Evolutionary conservation across 2,888 invertebrate species (phyloP).

Genomic region (Stegophylla sp.): DNA sequence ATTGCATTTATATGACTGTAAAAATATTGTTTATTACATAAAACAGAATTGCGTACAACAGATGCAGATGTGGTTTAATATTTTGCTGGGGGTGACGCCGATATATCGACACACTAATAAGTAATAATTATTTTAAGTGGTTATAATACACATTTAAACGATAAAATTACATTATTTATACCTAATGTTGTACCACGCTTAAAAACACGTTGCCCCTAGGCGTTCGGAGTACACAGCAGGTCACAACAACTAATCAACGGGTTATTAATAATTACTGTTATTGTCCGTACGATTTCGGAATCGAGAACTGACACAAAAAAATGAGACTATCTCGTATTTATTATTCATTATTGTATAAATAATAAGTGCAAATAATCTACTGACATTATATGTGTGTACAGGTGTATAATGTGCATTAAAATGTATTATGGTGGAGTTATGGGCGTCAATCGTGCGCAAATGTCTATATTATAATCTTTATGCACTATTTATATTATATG

Average conservation of each 20-base stretch:
- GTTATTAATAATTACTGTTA: not conserved
- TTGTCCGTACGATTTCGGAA: slow-evolving; percentile 7
- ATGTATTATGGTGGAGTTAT: not conserved
- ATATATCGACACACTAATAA: not conserved
- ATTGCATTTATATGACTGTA: not conserved
- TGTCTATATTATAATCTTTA: not conserved
- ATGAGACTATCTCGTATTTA: not conserved
- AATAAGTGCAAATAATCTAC: not conserved
- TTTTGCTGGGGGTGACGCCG: slow-evolving; percentile 10
- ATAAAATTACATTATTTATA: slow-evolving; percentile 4
- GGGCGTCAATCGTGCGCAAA: not conserved
- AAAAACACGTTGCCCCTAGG: slow-evolving; percentile 31
- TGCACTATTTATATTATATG: not conserved
- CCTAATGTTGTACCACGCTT: not conserved
- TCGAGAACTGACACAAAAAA: not conserved
- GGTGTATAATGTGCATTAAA: not conserved
- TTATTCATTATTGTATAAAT: not conserved
- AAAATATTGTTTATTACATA: slow-evolving; percentile 1
- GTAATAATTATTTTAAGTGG: slow-evolving; percentile 55
- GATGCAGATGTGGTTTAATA: not conserved
- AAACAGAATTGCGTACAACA: not conserved
- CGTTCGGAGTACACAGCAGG: not conserved
- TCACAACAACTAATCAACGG: not conserved
- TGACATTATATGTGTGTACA: not conserved
- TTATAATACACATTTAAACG: not conserved